Evolutionary conservation across 30 jellyfish, hydroid and myxozoan species (phyloP).

Genomic region (Aurelia sp.): DNA sequence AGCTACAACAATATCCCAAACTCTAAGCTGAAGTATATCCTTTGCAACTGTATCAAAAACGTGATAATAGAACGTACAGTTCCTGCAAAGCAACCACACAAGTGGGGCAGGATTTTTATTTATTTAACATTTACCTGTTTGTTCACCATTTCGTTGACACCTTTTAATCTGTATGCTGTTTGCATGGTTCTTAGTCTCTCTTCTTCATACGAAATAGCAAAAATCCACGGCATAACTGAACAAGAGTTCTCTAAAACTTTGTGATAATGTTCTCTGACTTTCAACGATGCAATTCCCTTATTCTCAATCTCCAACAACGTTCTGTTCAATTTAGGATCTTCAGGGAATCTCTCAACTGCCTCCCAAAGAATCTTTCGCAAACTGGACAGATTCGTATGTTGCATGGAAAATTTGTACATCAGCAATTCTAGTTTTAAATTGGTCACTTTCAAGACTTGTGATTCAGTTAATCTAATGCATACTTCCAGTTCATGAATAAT

Average conservation of each 20-base stretch:
- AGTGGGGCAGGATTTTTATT: too few species aligned
- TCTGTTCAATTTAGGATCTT: constrained; percentile 21
- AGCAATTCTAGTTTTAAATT: constrained; percentile 8
- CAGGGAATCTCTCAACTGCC: constrained; percentile 55
- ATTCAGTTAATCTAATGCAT: neutral
- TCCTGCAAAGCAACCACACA: too few species aligned
- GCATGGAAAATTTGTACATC: neutral
- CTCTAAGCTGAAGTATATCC: too few species aligned
- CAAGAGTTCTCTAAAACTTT: neutral
- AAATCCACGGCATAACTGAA: constrained; percentile 36
- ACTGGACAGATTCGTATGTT: neutral
- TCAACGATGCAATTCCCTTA: constrained; percentile 56
- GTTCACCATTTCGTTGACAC: neutral
- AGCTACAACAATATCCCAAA: too few species aligned
- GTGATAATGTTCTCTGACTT: constrained; percentile 50
- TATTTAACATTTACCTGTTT: neutral
- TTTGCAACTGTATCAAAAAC: too few species aligned
- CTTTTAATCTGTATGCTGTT: neutral
- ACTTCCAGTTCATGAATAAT: constrained; percentile 14
- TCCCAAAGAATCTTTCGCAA: constrained; percentile 44
- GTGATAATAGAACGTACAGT: too few species aligned
- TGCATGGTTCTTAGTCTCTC: constrained; percentile 26
- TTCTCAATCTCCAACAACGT: constrained; percentile 12
- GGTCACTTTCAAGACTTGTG: constrained; percentile 10
- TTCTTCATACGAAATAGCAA: constrained; percentile 65